Base-by-base conservation (phyloP, 2,113 vertebrate species). In the Mionectes macconnelli region DNA sequence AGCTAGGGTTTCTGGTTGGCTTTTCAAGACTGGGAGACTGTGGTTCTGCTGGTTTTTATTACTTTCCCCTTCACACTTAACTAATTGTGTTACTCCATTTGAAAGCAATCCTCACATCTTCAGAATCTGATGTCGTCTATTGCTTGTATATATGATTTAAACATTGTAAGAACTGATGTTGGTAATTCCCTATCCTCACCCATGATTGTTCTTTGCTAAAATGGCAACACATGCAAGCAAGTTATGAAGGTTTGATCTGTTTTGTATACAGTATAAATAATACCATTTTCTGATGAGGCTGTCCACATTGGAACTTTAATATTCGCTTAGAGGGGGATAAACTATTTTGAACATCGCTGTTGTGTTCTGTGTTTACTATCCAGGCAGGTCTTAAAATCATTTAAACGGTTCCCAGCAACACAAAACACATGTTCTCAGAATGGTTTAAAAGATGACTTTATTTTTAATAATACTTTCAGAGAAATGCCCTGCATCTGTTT, bases 211-310 rank as follows among this genome's bases (percentile, higher is more conserved):
- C 76, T 95, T 89, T 75, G 69, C 90, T 97, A 91, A 97, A 95
- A 97, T 96, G 97, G 96, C 97, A 96, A 94, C 97, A 97, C 97
- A 97, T 96, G 94, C 66, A 75, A 97, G 81, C 80, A 98, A 97
- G 95, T 98, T 93, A 92, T 66, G 67, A 94, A 95, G 88, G 87
- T 96, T 97, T 95, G 86, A 90, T 80, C 80, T 75, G 45, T 23
- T 87, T 33, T 92, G 85, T 94, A 14, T 89, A 37, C 16, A 21
- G 42, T 85, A 87, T 94, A 89, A 95, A 83, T 93, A 94, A 80
- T 76, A 55, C 52, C 6, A 6, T 78, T 94, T 95, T 95, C 88
- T 94, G 90, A 92, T 76, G 82, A 93, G 60, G 57, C 84, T 92
- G 95, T 93, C 90, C 69, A 56, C 91, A 45, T 83, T 87, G 91